Base-by-base conservation (phyloP, 1,140 invertebrate species). In the Diabrotica undecimpunctata region DNA sequence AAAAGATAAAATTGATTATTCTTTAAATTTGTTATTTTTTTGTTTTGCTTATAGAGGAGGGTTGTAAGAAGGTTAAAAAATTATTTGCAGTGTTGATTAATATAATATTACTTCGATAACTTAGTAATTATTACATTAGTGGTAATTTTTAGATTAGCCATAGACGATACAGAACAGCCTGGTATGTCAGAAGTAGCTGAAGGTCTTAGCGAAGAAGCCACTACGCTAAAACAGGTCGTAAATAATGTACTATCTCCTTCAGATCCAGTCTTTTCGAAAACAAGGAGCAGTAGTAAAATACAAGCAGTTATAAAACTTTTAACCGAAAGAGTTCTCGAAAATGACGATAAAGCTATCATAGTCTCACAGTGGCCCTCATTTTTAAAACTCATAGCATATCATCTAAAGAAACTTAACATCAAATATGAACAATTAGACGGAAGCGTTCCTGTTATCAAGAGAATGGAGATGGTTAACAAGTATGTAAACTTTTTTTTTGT, bases 321-420 rank as follows among this genome's bases (percentile, higher is more conserved):
- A 0, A 72, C 84, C 53, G 76, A 84, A 54, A 82, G 79, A 12
- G 79, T 90, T n/a, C 72, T 89, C 13, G 36, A 69, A 0, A 78
- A 77, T 2, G 77, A 79, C n/a, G 89, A 93, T 63, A 93, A 92
- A 75, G 83, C 85, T n/a, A 87, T 96, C 4, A 82, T 96, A 7
- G 92, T 96, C 2, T 95, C 93, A 0, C 93, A 96, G 75, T 96
- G 93, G 93, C 88, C 91, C 0, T 85, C 84, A 0, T 85, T 93
- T 72, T 77, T 96, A 6, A 76, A 86, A 1, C 82, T 96, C 36
- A 78, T 96, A 10, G 82, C 83, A 37, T 64, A 74, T 0, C 85
- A 90, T 74, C 78, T 96, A 12, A 70, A 80, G 7, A 64, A 78
- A 5, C 74, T 78, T 10, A 73, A 78, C 2, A 81, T 92, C 6